Evolutionary conservation across 2,113 vertebrate genomes (phyloP).

Genomic region (Panthera tigris): DNA sequence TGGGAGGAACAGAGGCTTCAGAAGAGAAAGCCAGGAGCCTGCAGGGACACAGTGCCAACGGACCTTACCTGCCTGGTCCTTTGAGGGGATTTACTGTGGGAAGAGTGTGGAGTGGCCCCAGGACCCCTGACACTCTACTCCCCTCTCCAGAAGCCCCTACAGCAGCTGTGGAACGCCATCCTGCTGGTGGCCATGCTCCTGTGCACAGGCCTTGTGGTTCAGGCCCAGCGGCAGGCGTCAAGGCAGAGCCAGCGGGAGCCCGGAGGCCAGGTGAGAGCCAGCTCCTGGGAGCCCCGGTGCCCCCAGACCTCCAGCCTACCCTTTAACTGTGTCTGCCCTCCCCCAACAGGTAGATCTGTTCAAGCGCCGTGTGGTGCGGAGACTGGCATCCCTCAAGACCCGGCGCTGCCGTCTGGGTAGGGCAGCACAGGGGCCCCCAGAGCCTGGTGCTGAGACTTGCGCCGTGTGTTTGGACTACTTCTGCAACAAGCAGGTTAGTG

Average conservation of each 20-base stretch:
- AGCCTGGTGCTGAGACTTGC: constrained; percentile 88
- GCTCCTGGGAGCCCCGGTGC: fast-evolving
- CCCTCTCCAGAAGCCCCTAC: constrained; percentile 91
- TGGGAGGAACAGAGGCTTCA: background rate
- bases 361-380: constrained; percentile 89
- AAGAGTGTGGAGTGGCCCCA: fast-evolving
- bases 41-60: background rate
- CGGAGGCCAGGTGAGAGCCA: constrained; percentile 63
- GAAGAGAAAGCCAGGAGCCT: background rate
- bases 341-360: constrained; percentile 85
- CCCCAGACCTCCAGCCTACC: background rate
- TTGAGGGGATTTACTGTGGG: background rate
- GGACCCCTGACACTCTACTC: fast-evolving
- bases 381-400: constrained; percentile 88
- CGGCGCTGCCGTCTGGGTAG: constrained; percentile 88
- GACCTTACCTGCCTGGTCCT: background rate
- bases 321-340: background rate
- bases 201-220: constrained; percentile 93
- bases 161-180: constrained; percentile 97
- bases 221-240: constrained; percentile 91
- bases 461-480: constrained; percentile 95
- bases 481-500: constrained; percentile 91
- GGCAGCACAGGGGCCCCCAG: constrained; percentile 62
- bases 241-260: constrained; percentile 81
- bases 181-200: constrained; percentile 93